Conservation (phyloP, 2,113 vertebrate genomes). For the Vulpes lagopus region DNA sequence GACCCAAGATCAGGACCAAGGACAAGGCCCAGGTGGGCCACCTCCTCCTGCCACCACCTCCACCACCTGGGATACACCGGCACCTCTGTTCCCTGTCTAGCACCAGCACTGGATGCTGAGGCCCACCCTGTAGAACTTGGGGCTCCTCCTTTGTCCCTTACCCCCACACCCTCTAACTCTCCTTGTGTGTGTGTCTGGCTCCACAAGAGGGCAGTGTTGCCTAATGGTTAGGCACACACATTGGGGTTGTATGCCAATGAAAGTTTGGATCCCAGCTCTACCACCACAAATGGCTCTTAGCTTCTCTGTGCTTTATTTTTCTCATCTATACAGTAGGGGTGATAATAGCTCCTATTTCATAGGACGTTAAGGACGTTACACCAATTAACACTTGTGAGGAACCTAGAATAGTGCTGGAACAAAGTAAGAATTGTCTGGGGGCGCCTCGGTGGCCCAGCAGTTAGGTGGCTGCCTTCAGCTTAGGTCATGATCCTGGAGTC, state of each 20-base stretch:
- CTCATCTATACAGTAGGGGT: neutral
- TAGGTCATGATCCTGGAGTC: too few relatives aligned
- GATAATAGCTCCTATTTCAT: neutral
- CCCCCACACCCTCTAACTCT: neutral
- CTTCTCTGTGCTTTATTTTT: neutral
- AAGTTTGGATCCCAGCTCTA: too few relatives aligned
- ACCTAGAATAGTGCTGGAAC: neutral
- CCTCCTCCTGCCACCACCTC: neutral
- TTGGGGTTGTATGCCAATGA: too few relatives aligned
- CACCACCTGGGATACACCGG: neutral
- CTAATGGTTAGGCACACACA: neutral
- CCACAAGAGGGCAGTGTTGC: conserved; percentile 35
- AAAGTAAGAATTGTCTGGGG: neutral
- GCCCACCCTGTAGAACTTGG: too few relatives aligned
- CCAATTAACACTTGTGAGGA: neutral
- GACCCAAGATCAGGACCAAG: too few relatives aligned
- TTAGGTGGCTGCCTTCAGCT: too few relatives aligned
- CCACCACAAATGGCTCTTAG: too few relatives aligned
- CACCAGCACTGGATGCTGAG: neutral
- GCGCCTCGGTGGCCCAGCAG: too few relatives aligned
- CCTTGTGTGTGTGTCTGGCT: neutral
- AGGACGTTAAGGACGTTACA: neutral
- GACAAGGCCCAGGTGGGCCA: neutral
- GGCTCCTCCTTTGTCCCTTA: neutral
- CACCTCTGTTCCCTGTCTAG: neutral